A percentile compares a stretch with the other conserved stretches of the same genome.
phyloP scores from a whole-genome alignment of 2,797 vertebrate species.

The Serranus cabrilla region DNA sequence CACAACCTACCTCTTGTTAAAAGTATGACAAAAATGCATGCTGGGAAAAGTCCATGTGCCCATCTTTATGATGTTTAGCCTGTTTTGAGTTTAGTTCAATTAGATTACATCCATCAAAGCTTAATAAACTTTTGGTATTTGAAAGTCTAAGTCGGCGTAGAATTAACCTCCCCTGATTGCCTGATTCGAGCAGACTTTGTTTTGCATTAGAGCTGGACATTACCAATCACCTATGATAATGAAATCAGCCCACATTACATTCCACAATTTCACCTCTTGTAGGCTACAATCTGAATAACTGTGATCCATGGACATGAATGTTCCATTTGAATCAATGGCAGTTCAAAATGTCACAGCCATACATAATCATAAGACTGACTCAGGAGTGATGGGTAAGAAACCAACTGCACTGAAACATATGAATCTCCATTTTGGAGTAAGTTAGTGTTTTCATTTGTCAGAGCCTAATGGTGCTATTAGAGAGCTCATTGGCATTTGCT shows the following conservation, averaged over 20 bases:
- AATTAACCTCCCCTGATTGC: slow-evolving; percentile 65
- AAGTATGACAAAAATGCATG: not conserved
- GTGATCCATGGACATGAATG: slow-evolving; percentile 70
- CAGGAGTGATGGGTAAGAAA: slow-evolving; percentile 69
- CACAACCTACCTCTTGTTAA: not conserved
- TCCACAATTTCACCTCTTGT: slow-evolving; percentile 65
- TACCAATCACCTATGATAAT: slow-evolving; percentile 68
- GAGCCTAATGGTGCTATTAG: slow-evolving; percentile 78
- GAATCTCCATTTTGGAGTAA: slow-evolving; percentile 78
- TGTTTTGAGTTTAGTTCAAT: slow-evolving; percentile 41
- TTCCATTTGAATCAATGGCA: slow-evolving; percentile 75
- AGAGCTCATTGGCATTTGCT: slow-evolving; percentile 79
- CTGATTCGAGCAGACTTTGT: slow-evolving; percentile 50
- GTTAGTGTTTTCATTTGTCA: slow-evolving; percentile 81
- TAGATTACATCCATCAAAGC: slow-evolving; percentile 27
- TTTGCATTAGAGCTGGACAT: slow-evolving; percentile 63
- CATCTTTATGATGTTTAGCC: slow-evolving; percentile 7
- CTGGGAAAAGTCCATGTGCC: not conserved
- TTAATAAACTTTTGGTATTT: slow-evolving; percentile 58
- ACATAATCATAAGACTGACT: slow-evolving; percentile 78
- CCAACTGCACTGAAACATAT: slow-evolving; percentile 68
- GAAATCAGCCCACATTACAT: slow-evolving; percentile 70
- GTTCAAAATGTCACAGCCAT: slow-evolving; percentile 79
- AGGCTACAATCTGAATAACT: slow-evolving; percentile 59
- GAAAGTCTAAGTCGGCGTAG: slow-evolving; percentile 40